These are phyloP conservation scores for Caranx ignobilis DNA, from an alignment of 2,113 vertebrate species.

Conservation along the genomic window DNA sequence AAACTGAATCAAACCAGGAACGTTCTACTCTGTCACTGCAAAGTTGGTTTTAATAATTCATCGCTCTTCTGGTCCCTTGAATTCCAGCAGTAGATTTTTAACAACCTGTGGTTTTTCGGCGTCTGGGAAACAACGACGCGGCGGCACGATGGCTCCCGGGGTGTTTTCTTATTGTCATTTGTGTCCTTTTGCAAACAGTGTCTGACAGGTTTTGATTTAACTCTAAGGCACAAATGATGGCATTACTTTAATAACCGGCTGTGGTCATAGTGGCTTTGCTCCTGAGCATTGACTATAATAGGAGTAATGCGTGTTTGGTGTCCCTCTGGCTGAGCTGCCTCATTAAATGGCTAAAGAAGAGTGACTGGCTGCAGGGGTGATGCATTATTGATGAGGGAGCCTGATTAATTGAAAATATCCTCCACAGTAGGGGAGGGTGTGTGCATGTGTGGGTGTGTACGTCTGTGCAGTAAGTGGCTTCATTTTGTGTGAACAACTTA, in stretches of 20 bases:
- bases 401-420: conserved; percentile 85
- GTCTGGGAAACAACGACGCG: conserved; percentile 27
- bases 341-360: conserved; percentile 82
- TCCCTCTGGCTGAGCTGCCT: conserved; percentile 74
- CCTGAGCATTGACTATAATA: conserved; percentile 65
- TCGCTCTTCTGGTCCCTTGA: conserved; percentile 28
- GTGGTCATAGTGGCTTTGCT: conserved; percentile 66
- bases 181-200: conserved; percentile 66
- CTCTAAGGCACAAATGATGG: conserved; percentile 61
- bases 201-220: conserved; percentile 68
- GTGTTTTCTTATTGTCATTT: conserved; percentile 72
- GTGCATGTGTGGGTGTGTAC: neutral
- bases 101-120: conserved; percentile 42
- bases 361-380: conserved; percentile 81
- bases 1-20: conserved; percentile 51
- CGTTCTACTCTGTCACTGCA: conserved; percentile 47
- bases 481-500: conserved; percentile 62
- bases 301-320: conserved; percentile 71
- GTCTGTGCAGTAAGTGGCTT: conserved; percentile 58
- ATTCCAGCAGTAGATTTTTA: conserved; percentile 45
- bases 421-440: conserved; percentile 51
- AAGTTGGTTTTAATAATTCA: conserved; percentile 72
- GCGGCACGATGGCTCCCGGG: conserved; percentile 5
- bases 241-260: conserved; percentile 68
- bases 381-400: conserved; percentile 84